Conservation (phyloP, 2,797 vertebrate genomes). For the Apogon talboti region DNA sequence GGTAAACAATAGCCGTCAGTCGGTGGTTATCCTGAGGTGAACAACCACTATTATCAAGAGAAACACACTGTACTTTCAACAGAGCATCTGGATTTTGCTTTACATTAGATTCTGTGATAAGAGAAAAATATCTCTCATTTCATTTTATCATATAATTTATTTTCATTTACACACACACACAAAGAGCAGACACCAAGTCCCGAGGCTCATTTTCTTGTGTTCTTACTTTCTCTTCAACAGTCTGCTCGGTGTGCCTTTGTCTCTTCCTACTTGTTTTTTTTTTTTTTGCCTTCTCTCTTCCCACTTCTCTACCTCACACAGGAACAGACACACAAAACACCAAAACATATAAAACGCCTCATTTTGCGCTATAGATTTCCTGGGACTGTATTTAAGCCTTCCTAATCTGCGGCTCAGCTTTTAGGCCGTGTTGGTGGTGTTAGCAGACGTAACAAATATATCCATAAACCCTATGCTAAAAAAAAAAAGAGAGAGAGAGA, state of each 20-base stretch:
- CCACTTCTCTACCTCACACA: slow-evolving; percentile 17
- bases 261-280: slow-evolving; percentile 20
- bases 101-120: not conserved
- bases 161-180: slow-evolving; percentile 5
- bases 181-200: slow-evolving; percentile 18
- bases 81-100: slow-evolving; percentile 16
- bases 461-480: slow-evolving; percentile 31
- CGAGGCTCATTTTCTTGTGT: not conserved
- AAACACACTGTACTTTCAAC: not conserved
- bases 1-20: slow-evolving; percentile 44
- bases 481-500: slow-evolving; percentile 13
- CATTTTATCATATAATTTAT: not conserved
- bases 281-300: slow-evolving; percentile 14
- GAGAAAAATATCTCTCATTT: too few relatives aligned
- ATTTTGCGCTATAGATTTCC: slow-evolving; percentile 56
- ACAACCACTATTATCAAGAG: slow-evolving; percentile 23
- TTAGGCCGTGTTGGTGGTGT: slow-evolving; percentile 42
- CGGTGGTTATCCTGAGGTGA: slow-evolving; percentile 37
- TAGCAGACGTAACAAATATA: slow-evolving; percentile 55
- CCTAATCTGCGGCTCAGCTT: slow-evolving; percentile 65
- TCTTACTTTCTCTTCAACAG: slow-evolving; percentile 34
- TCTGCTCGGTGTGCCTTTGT: slow-evolving; percentile 4
- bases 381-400: slow-evolving; percentile 53
- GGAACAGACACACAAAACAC: slow-evolving; percentile 9
- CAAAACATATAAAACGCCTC: slow-evolving; percentile 29